phyloP scores from a whole-genome alignment of 2,113 vertebrate species.

The Silurus glanis region DNA sequence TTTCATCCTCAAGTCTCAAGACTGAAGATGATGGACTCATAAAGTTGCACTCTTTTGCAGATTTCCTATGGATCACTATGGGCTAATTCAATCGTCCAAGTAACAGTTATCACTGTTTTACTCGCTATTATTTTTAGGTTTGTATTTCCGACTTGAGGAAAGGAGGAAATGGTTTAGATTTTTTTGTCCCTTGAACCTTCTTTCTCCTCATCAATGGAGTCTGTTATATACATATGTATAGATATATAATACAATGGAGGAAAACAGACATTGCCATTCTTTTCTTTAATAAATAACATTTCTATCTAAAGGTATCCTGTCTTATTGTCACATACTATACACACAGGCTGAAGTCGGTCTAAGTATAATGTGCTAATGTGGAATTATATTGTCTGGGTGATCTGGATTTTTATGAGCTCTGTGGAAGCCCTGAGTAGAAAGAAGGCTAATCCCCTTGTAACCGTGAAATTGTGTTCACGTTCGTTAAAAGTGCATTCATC shows the following conservation, averaged over 20 bases:
- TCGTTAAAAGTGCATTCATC: too few relatives aligned
- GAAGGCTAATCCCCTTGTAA: not conserved
- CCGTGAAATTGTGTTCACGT: not conserved
- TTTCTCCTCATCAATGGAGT: not conserved
- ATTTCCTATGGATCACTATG: not conserved
- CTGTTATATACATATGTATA: conserved; percentile 55
- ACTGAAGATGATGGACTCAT: not conserved
- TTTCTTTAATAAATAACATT: conserved; percentile 57
- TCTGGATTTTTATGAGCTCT: not conserved
- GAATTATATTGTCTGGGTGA: not conserved
- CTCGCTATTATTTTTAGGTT: not conserved
- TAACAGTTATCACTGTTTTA: not conserved
- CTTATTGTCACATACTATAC: not conserved
- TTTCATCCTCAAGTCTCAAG: not conserved
- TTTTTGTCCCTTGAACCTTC: conserved; percentile 1
- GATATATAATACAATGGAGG: conserved; percentile 37
- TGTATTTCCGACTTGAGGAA: not conserved
- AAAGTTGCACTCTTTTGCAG: conserved; percentile 10
- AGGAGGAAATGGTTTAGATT: not conserved
- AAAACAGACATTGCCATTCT: conserved; percentile 50
- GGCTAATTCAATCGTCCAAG: not conserved
- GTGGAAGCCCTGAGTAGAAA: not conserved
- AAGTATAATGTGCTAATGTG: not conserved
- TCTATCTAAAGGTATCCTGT: conserved; percentile 34
- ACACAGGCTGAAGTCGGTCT: not conserved